phyloP scores from a whole-genome alignment of 2,888 invertebrate species.

The Anaspis maculata region DNA sequence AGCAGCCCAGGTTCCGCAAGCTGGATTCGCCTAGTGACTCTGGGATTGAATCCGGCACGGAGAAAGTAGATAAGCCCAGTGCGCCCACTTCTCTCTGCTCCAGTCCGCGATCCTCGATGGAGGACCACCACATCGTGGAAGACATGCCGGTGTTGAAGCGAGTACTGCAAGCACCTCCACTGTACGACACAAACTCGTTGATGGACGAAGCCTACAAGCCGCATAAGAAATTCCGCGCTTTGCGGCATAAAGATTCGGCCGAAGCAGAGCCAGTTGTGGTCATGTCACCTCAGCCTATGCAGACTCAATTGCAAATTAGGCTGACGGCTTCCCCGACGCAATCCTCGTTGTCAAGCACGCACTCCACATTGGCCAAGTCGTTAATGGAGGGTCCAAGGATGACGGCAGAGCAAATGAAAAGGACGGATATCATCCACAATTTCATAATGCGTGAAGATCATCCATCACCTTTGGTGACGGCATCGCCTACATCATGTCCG shows the following conservation, averaged over 20 bases:
- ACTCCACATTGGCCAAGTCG: slow-evolving; percentile 82
- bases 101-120: slow-evolving; percentile 75
- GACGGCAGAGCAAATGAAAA: slow-evolving; percentile 87
- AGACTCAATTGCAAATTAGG: slow-evolving; percentile 30
- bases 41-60: slow-evolving; percentile 88
- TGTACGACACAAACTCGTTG: slow-evolving; percentile 81
- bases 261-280: slow-evolving; percentile 62
- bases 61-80: slow-evolving; percentile 67
- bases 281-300: slow-evolving; percentile 31
- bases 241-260: slow-evolving; percentile 67
- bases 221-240: slow-evolving; percentile 88
- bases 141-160: slow-evolving; percentile 92
- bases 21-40: slow-evolving; percentile 89
- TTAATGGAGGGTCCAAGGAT: slow-evolving; percentile 89
- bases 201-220: slow-evolving; percentile 95
- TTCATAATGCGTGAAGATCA: slow-evolving; percentile 77
- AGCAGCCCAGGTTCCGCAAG: slow-evolving; percentile 63
- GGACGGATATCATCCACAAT: slow-evolving; percentile 86
- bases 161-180: slow-evolving; percentile 84
- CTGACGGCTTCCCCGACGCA: slow-evolving; percentile 28
- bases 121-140: slow-evolving; percentile 70
- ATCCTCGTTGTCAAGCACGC: slow-evolving; percentile 72
- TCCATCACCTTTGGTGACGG: slow-evolving; percentile 46
- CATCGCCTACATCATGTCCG: slow-evolving; percentile 46
- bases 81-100: slow-evolving; percentile 73